These are phyloP conservation scores for Bugula neritina DNA, from an alignment of 2,888 invertebrate genomes.

Conservation along the genomic window DNA sequence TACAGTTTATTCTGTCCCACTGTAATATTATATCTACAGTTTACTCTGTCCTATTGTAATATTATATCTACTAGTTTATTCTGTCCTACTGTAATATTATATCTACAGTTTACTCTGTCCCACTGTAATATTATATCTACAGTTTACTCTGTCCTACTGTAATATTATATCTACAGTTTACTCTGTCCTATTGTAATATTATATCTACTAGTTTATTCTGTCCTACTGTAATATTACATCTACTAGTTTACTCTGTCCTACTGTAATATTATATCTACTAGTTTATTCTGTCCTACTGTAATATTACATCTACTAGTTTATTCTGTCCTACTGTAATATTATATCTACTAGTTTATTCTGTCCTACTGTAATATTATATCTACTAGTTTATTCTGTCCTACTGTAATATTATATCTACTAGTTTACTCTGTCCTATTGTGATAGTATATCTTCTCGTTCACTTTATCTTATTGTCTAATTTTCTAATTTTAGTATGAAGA, in stretches of 20 bases:
- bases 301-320: background rate
- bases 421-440: background rate
- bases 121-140: too few relatives aligned
- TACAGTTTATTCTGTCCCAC: background rate
- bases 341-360: too few relatives aligned
- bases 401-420: background rate
- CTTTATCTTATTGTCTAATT: background rate
- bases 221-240: slow-evolving; percentile 36
- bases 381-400: too few relatives aligned
- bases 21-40: too few relatives aligned
- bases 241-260: too few relatives aligned
- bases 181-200: background rate
- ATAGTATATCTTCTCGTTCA: background rate
- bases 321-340: background rate
- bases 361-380: slow-evolving; percentile 35
- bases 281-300: background rate
- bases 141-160: background rate
- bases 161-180: background rate
- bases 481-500: slow-evolving; percentile 59
- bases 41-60: too few relatives aligned
- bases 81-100: too few relatives aligned
- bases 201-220: too few relatives aligned
- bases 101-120: too few relatives aligned
- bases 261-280: background rate
- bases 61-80: background rate